Conservation (phyloP, 2,113 vertebrate genomes). For the Nibea albiflora region DNA sequence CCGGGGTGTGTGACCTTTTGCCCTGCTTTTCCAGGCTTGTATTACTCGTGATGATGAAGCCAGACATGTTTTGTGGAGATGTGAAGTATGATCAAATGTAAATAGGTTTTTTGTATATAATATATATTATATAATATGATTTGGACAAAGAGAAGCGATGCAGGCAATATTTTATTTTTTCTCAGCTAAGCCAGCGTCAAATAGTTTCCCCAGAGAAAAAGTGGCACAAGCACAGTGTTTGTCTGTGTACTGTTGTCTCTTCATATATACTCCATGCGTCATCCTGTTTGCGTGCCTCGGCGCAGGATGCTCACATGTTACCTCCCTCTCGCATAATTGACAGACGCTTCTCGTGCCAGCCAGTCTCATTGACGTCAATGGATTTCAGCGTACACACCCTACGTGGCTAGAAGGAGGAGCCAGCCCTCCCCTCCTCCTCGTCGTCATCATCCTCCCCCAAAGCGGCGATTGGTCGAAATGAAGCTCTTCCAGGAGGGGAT, state of each 20-base stretch:
- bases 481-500: background rate
- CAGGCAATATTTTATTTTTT: too few relatives aligned
- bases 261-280: slow-evolving; percentile 45
- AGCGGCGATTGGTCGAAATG: slow-evolving; percentile 37
- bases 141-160: too few relatives aligned
- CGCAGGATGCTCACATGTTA: slow-evolving; percentile 42
- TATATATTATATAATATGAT: too few relatives aligned
- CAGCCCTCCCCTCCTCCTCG: rapidly evolving
- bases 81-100: too few relatives aligned
- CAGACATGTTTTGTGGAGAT: too few relatives aligned
- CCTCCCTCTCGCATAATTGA: slow-evolving; percentile 30
- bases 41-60: too few relatives aligned
- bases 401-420: slow-evolving; percentile 61
- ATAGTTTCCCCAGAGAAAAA: too few relatives aligned
- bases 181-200: too few relatives aligned
- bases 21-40: background rate
- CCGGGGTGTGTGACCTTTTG: background rate
- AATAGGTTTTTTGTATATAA: too few relatives aligned
- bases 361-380: slow-evolving; percentile 79
- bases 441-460: background rate
- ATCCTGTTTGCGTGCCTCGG: slow-evolving; percentile 33
- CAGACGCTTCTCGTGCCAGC: slow-evolving; percentile 27
- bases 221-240: too few relatives aligned
- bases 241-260: too few relatives aligned
- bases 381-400: slow-evolving; percentile 42